Conservation (phyloP, 1,140 invertebrate genomes). For the Pogonognathellus flavescens region DNA sequence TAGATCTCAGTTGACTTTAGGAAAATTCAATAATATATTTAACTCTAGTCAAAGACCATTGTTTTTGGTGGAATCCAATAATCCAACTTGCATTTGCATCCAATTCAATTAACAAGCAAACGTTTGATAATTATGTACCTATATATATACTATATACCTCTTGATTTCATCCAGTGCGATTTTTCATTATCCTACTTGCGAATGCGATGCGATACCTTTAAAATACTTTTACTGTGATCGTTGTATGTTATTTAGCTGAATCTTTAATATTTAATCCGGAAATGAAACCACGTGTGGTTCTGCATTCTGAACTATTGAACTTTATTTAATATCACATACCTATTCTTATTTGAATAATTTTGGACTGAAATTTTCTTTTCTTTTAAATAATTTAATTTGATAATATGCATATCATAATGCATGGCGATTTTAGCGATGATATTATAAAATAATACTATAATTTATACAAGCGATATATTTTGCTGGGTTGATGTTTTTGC, state of each 20-base stretch:
- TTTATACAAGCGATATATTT: constrained; percentile 28
- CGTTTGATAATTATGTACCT: neutral
- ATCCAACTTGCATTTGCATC: neutral
- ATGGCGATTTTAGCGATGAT: too few relatives aligned
- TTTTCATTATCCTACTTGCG: neutral
- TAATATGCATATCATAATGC: too few relatives aligned
- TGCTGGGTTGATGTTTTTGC: constrained; percentile 49
- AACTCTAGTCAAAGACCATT: constrained; percentile 5
- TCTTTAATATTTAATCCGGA: neutral
- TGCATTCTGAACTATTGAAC: too few relatives aligned
- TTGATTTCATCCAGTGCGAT: neutral
- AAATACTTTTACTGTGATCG: too few relatives aligned
- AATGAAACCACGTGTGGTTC: too few relatives aligned
- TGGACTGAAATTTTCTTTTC: neutral
- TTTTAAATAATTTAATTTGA: neutral
- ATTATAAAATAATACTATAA: too few relatives aligned
- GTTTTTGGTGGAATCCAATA: constrained; percentile 27
- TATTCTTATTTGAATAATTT: too few relatives aligned
- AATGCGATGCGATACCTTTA: too few relatives aligned
- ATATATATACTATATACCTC: too few relatives aligned
- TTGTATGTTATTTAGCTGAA: neutral
- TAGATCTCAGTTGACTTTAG: neutral
- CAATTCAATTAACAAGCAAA: constrained; percentile 2
- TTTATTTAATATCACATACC: too few relatives aligned
- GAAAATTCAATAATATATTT: constrained; percentile 1